These are phyloP conservation scores for Oscheius sp. DNA, from an alignment of 2,888 invertebrate genomes.

Conservation along the genomic window DNA sequence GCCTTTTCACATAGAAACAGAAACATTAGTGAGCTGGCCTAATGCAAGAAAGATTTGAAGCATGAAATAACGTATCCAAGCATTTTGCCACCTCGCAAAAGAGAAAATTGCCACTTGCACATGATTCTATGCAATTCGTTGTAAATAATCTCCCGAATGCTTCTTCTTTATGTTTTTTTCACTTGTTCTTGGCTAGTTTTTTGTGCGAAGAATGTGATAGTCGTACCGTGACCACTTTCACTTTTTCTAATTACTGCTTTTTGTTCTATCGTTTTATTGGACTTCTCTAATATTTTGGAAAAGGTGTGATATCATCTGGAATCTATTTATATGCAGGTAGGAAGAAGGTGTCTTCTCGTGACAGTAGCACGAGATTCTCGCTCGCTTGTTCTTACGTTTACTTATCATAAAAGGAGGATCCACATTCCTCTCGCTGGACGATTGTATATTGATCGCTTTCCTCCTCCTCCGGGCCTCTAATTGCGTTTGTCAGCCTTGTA, in stretches of 20 bases:
- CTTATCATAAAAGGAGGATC: background rate
- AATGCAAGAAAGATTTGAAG: no score
- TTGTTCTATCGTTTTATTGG: background rate
- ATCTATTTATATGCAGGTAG: background rate
- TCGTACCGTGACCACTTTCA: constrained; percentile 23
- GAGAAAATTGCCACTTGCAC: background rate
- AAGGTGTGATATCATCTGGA: no score
- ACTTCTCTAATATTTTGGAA: background rate
- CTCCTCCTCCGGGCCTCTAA: constrained; percentile 13
- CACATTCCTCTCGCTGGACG: constrained; percentile 1
- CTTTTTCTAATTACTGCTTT: constrained; percentile 9
- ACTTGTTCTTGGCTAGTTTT: background rate
- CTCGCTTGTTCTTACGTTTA: background rate
- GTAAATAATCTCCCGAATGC: background rate
- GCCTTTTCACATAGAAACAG: no score
- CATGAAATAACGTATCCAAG: no score
- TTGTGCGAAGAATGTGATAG: constrained; percentile 3
- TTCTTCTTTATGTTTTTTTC: background rate
- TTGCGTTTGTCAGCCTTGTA: constrained; percentile 5
- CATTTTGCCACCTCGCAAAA: background rate
- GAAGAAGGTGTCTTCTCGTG: background rate
- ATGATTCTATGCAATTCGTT: background rate
- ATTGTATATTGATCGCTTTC: constrained; percentile 31
- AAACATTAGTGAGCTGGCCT: no score
- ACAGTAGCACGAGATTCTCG: constrained; percentile 2